A percentile compares a stretch with the other conserved stretches of the same genome.
Evolutionary conservation across 1,140 invertebrate genomes (phyloP).

Genomic region (Telenomus remus): DNA sequence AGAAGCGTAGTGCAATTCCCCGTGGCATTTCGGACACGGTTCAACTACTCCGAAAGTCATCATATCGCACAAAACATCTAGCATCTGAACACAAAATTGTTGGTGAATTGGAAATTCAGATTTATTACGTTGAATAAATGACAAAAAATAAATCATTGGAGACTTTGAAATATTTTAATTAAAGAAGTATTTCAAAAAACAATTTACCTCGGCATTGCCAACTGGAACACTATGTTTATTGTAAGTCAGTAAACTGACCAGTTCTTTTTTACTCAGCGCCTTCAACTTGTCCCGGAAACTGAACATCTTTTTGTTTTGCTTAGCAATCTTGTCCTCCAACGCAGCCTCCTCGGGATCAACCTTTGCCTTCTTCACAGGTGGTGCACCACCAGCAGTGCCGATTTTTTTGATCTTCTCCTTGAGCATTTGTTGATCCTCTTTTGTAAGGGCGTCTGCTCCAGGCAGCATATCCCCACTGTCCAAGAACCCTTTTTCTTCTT

Average conservation of each 20-base stretch:
- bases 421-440: constrained; percentile 84
- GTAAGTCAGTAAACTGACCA: constrained; percentile 80
- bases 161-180: too few relatives aligned
- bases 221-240: constrained; percentile 84
- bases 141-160: too few relatives aligned
- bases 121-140: too few relatives aligned
- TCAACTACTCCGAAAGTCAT: constrained; percentile 91
- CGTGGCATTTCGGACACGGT: constrained; percentile 87
- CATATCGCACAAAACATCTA: constrained; percentile 87
- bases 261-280: constrained; percentile 70
- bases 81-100: constrained; percentile 76
- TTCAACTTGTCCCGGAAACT: constrained; percentile 78
- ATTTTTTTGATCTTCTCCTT: constrained; percentile 83
- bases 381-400: constrained; percentile 77
- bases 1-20: constrained; percentile 82
- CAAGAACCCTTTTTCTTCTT: constrained; percentile 85
- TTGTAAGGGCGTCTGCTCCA: constrained; percentile 83
- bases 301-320: constrained; percentile 89
- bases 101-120: too few relatives aligned
- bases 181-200: too few relatives aligned
- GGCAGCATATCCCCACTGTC: constrained; percentile 82
- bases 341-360: constrained; percentile 77
- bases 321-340: constrained; percentile 78
- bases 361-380: constrained; percentile 82
- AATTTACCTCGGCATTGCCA: constrained; percentile 77